Conservation (phyloP, 2,797 vertebrate genomes). For the Falco biarmicus region DNA sequence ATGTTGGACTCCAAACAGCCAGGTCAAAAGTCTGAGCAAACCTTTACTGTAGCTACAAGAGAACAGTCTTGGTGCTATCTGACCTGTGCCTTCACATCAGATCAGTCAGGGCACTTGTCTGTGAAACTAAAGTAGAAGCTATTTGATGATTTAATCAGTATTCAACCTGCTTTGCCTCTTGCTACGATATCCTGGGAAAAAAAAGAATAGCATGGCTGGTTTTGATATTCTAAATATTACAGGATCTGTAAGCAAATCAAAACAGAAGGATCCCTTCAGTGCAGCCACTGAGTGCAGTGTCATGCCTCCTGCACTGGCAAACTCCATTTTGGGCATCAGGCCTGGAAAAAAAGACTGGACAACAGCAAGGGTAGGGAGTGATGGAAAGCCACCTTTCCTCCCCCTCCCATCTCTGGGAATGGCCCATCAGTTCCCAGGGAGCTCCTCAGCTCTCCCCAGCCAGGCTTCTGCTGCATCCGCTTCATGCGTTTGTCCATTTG, state of each 20-base stretch:
- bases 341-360: conserved; percentile 12
- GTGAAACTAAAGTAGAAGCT: conserved; percentile 7
- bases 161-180: conserved; percentile 36
- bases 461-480: not conserved
- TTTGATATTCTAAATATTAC: conserved; percentile 30
- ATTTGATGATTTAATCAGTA: conserved; percentile 11
- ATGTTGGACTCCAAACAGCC: not conserved
- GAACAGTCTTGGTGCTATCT: not conserved
- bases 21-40: conserved; percentile 50
- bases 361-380: conserved; percentile 11
- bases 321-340: conserved; percentile 19
- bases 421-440: conserved; percentile 35
- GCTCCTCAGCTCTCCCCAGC: conserved; percentile 10
- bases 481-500: not conserved
- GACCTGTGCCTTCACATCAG: not conserved
- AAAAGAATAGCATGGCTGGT: conserved; percentile 3
- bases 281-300: not conserved
- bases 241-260: conserved; percentile 49
- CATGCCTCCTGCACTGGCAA: not conserved
- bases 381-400: not conserved
- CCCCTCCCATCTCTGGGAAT: not conserved
- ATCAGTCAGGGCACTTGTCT: not conserved
- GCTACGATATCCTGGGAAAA: not conserved
- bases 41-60: not conserved
- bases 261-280: conserved; percentile 30